Base-by-base conservation (phyloP, 2,888 invertebrate species). In the Nematopogon swammerdamellus region DNA sequence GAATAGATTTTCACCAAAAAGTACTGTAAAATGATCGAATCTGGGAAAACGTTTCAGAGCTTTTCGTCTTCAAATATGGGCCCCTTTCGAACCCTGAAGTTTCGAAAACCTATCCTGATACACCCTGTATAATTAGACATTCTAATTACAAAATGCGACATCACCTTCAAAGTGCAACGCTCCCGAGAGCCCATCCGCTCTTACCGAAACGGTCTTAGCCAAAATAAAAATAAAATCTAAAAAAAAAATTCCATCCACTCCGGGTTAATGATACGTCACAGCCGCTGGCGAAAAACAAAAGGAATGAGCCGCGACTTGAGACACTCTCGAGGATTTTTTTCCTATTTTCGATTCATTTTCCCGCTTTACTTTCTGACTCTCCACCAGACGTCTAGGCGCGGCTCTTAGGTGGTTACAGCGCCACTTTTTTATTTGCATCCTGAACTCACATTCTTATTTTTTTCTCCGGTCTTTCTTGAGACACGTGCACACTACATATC, bases 181-280 rank as follows among this genome's bases (percentile, higher is more conserved):
- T 25, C 3, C 36, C 14, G 6, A 14, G 14, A 36, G n/a, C 6
- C 36, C n/a, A 14, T 36, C 36, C 3, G 3, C 36, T 14, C n/a
- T 14, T 36, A 72, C 70, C 70, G 67, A 65, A 64, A 61, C 58
- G 59, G 60, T 71, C 69, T 68, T 65, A 60, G 67, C 65, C 68
- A 70, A 70, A 70, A 73, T 74, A 68, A 72, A 74, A 71, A 75
- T 76, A 75, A 77, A 68, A 63, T 66, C 62, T 68, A 75, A 4
- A 25, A 25, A 25, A 70, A 75, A 74, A 74, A 75, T 67, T 62
- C 62, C 71, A 69, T 69, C 73, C 77, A 76, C 79, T 79, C 67
- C 69, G 72, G 76, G 79, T 77, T 79, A 77, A 79, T 77, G 79
- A 79, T 77, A 79, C 77, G 79, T 70, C 70, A 74, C 68, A 73